These are phyloP conservation scores for Hippocampus comes DNA, from an alignment of 2,113 vertebrate species.

Conservation along the genomic window DNA sequence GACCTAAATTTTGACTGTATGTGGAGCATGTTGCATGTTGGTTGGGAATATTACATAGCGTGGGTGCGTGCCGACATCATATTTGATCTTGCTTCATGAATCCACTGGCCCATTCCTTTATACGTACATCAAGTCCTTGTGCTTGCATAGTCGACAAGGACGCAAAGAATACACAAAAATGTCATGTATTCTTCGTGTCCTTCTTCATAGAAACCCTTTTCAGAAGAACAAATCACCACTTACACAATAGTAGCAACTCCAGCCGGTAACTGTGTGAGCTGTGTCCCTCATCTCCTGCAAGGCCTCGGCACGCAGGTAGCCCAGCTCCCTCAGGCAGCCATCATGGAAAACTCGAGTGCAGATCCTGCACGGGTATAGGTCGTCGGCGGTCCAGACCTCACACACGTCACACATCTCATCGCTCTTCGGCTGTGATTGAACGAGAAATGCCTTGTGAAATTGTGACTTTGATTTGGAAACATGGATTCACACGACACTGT, in stretches of 20 bases:
- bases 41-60: too few species aligned
- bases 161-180: background rate
- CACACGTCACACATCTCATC: slow-evolving; percentile 96
- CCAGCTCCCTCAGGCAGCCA: slow-evolving; percentile 90
- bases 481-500: background rate
- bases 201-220: background rate
- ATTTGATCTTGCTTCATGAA: too few species aligned
- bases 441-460: slow-evolving; percentile 4
- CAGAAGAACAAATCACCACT: slow-evolving; percentile 54
- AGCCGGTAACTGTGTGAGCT: slow-evolving; percentile 84
- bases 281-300: slow-evolving; percentile 81
- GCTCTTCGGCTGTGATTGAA: slow-evolving; percentile 73
- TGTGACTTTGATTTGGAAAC: background rate
- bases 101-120: too few species aligned
- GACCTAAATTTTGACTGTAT: too few species aligned
- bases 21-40: too few species aligned
- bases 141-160: background rate
- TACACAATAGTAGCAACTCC: slow-evolving; percentile 98
- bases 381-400: slow-evolving; percentile 95
- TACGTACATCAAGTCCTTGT: too few species aligned
- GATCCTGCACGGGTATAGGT: slow-evolving; percentile 87
- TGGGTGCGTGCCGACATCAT: too few species aligned
- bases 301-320: slow-evolving; percentile 81
- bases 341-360: slow-evolving; percentile 92
- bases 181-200: background rate